phyloP scores from a whole-genome alignment of 2,113 vertebrate species.

The Glaucomys volans region DNA sequence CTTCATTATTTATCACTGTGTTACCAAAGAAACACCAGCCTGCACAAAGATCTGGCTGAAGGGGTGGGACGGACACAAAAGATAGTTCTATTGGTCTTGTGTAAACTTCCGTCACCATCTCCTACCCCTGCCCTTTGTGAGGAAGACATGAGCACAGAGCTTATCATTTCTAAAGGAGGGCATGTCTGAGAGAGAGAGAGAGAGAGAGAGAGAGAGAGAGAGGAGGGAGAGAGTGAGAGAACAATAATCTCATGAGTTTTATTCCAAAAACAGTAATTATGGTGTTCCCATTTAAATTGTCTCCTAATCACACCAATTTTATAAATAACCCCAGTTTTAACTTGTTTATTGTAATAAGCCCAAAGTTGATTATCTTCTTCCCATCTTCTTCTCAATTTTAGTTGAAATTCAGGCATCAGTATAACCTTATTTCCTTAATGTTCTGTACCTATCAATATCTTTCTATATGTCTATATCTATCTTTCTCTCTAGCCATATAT shows the following conservation, averaged over 20 bases:
- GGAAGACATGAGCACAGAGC: neutral
- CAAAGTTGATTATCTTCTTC: neutral
- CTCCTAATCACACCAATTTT: constrained; percentile 21
- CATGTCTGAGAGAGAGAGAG: neutral
- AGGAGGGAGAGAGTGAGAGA: neutral
- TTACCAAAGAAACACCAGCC: neutral
- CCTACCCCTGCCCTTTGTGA: neutral
- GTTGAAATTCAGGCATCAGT: constrained; percentile 28
- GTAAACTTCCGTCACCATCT: neutral
- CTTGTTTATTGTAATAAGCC: neutral
- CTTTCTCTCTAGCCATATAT: neutral
- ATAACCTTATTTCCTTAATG: neutral
- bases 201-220: neutral
- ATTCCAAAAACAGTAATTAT: neutral
- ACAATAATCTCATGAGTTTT: neutral
- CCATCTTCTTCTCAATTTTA: neutral
- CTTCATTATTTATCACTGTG: neutral
- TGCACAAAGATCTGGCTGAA: neutral
- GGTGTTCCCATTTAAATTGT: constrained; percentile 29
- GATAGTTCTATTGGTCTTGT: neutral
- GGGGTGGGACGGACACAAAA: neutral
- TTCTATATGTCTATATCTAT: neutral
- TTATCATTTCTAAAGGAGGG: neutral
- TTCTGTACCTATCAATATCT: neutral
- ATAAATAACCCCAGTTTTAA: neutral